These are phyloP conservation scores for Apocheima hispidaria DNA, from an alignment of 2,888 invertebrate genomes.

Conservation along the genomic window DNA sequence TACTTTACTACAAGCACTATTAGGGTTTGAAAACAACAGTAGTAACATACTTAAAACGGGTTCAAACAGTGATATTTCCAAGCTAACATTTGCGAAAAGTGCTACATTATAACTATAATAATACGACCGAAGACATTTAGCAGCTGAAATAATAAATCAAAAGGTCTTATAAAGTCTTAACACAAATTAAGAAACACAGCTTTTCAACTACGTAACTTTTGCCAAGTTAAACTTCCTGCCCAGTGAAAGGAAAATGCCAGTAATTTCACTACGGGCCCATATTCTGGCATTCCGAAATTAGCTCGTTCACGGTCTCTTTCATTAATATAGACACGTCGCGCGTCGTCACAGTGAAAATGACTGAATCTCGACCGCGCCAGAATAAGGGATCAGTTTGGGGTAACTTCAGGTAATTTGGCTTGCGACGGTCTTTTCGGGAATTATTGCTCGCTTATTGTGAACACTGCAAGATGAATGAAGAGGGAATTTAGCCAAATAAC, in stretches of 20 bases:
- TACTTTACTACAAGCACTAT: no score
- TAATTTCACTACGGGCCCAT: conserved; percentile 13
- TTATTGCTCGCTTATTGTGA: conserved; percentile 19
- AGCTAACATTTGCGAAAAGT: no score
- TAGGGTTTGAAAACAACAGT: no score
- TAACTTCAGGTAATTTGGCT: conserved; percentile 29
- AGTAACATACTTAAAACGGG: no score
- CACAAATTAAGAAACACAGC: conserved; percentile 25
- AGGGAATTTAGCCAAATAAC: conserved; percentile 12
- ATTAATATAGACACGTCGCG: no score
- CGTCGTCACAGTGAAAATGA: neutral
- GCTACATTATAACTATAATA: neutral
- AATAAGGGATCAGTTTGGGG: conserved; percentile 2
- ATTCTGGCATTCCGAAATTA: conserved; percentile 1
- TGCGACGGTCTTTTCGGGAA: conserved; percentile 5
- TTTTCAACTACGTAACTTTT: conserved; percentile 20
- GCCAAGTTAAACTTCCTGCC: conserved; percentile 11
- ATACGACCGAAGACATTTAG: neutral
- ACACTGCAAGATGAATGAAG: conserved; percentile 20
- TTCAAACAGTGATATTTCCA: no score
- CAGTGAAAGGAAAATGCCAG: conserved; percentile 23
- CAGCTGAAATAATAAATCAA: conserved; percentile 21
- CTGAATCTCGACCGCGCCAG: neutral
- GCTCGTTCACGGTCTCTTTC: neutral
- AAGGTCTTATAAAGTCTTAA: conserved; percentile 19